Evolutionary conservation across 2,797 vertebrate species (phyloP), one percentile per base, ranked within the genome.

Genomic region (Todus mexicanus): DNA sequence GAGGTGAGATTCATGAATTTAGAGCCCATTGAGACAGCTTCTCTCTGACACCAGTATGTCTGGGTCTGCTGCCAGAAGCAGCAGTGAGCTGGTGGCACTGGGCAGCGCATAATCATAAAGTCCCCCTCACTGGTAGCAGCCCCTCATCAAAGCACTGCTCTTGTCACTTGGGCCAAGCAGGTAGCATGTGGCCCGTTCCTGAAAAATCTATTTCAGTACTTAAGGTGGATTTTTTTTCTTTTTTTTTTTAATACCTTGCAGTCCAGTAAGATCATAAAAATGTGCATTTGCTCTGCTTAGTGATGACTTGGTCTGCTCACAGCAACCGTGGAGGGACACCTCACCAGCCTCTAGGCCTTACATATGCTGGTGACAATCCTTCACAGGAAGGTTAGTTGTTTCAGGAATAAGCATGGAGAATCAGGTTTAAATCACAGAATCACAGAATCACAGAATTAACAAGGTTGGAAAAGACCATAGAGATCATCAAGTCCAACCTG

Each of bases 21-120:
- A 92, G 80, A 84, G 73, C 45, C 75, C 53, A 29, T 0, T 64
- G 56, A 0, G 4, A 56, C 38, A 78, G 83, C 26, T 79, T 65
- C 87, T 81, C 70, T 80, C 38, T 54, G 69, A 85, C 72, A 73
- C 60, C 48, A 78, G 68, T 53, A 26, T 1, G 57, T 11, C 79
- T 43, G 54, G 35, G 47, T 75, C 54, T 5, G 9, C 65, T 0
- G 3, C 37, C 68, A 81, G 84, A 31, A 18, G 63, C 77, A 42
- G 79, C 27, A 1, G 35, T 0, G 23, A 84, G 78, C 70, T 43
- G 0, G 0, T 0, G 0, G 63, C 0, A 7, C 51, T 11, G 56
- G 77, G 74, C 86, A 82, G 25, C 1, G 17, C 15, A 26, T 7
- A 51, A 83, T 72, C 92, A 85, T 40, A 43, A 51, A 50, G 50